Evolutionary conservation across 2,113 vertebrate species (phyloP).

Genomic region (Sylvilagus bachmani): DNA sequence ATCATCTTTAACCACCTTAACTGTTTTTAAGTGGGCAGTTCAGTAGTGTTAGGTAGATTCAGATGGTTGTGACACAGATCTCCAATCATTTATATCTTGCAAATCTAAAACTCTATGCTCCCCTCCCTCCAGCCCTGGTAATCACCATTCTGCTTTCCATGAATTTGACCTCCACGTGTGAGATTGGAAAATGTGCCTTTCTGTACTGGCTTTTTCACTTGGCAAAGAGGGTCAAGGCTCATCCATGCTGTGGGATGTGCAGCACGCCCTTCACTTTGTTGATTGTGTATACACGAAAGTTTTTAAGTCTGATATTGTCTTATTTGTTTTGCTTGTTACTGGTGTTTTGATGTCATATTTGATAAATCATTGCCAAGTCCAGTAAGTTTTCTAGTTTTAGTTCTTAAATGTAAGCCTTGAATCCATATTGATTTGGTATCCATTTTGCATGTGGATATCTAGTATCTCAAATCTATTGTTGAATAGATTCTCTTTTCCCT

Average conservation of each 20-base stretch:
- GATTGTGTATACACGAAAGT: neutral
- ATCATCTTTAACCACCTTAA: neutral
- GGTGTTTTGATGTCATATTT: too few species aligned
- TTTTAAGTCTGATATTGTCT: neutral
- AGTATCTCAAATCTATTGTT: too few species aligned
- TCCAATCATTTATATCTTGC: neutral
- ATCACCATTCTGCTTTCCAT: neutral
- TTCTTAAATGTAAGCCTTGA: neutral
- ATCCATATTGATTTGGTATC: neutral
- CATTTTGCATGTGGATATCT: neutral
- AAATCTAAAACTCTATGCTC: neutral
- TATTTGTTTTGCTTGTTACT: neutral
- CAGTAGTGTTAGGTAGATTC: neutral
- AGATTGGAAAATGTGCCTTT: neutral
- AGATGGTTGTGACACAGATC: neutral
- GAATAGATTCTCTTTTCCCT: too few species aligned
- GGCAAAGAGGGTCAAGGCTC: neutral
- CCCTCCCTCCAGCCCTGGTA: neutral
- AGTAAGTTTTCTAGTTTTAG: neutral
- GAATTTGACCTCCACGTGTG: neutral
- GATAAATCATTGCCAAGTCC: neutral
- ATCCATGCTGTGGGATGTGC: neutral
- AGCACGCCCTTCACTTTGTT: neutral
- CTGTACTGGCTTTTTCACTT: neutral
- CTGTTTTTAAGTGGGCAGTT: neutral